Percentiles rank a stretch among this genome's conserved stretches.
Evolutionary conservation across 1,140 invertebrate genomes (phyloP).

Genomic region (Halesus radiatus): DNA sequence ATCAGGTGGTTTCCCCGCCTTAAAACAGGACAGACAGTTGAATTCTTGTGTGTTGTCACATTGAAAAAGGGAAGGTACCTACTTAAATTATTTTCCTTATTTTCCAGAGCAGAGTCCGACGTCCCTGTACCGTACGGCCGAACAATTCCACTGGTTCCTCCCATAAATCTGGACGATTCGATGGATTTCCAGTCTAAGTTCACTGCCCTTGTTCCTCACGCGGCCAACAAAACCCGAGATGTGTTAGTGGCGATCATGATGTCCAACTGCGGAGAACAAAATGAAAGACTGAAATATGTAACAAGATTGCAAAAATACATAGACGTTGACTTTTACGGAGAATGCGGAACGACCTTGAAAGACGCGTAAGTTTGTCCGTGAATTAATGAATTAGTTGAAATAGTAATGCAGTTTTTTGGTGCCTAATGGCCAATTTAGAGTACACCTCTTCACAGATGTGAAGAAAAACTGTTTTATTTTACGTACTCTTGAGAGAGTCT

Average conservation of each 20-base stretch:
- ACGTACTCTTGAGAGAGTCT: no score
- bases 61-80: background rate
- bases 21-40: no score
- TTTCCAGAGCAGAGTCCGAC: conserved; percentile 71
- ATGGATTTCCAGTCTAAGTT: background rate
- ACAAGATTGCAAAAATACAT: conserved; percentile 71
- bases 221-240: conserved; percentile 58
- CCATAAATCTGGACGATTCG: background rate
- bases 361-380: no score
- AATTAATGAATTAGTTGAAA: no score
- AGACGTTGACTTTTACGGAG: conserved; percentile 73
- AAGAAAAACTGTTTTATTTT: no score
- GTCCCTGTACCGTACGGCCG: conserved; percentile 76
- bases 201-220: conserved; percentile 34
- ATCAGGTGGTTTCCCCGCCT: no score
- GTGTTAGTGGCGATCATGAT: conserved; percentile 72
- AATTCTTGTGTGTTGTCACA: no score
- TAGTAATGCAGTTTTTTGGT: no score
- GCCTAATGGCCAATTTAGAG: no score
- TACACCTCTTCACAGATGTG: no score
- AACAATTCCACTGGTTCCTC: conserved; percentile 59
- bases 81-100: background rate
- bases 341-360: conserved; percentile 62
- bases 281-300: conserved; percentile 72
- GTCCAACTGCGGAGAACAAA: conserved; percentile 73